Percentiles rank a stretch among this genome's conserved stretches.
Evolutionary conservation across 2,113 vertebrate species (phyloP).

Genomic region (Dolichallabes microphthalmus): DNA sequence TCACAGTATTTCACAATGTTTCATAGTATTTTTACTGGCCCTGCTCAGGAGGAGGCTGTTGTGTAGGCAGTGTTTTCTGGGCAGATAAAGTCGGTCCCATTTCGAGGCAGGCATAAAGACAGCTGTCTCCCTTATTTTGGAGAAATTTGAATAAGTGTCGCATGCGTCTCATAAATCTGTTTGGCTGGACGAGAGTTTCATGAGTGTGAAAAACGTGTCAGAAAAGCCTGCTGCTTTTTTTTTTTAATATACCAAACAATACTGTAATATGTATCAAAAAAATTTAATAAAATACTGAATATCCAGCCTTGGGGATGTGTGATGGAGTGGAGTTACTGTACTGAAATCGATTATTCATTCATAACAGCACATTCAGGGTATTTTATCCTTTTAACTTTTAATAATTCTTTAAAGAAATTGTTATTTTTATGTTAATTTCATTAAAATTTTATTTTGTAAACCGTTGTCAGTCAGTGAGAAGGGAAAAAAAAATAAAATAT

Average conservation of each 20-base stretch:
- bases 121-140: constrained; percentile 25
- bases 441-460: no score
- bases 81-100: constrained; percentile 8
- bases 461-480: no score
- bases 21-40: background rate
- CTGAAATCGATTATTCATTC: background rate
- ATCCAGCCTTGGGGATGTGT: background rate
- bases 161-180: constrained; percentile 10
- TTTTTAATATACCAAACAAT: background rate
- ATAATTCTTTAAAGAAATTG: background rate
- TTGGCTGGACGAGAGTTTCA: background rate
- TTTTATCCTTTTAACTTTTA: no score
- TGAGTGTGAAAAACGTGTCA: constrained; percentile 6
- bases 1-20: background rate
- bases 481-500: no score
- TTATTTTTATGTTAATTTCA: background rate
- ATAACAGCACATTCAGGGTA: background rate
- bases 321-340: background rate
- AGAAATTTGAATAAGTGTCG: constrained; percentile 18
- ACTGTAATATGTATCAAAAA: background rate
- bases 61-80: constrained; percentile 3
- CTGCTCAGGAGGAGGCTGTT: constrained; percentile 13
- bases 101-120: constrained; percentile 6
- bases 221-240: constrained; percentile 7
- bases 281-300: background rate